Percentiles rank a stretch among this genome's conserved stretches.
These are phyloP conservation scores for Yponomeuta evonymella DNA, from an alignment of 2,888 invertebrate genomes.

Conservation along the genomic window DNA sequence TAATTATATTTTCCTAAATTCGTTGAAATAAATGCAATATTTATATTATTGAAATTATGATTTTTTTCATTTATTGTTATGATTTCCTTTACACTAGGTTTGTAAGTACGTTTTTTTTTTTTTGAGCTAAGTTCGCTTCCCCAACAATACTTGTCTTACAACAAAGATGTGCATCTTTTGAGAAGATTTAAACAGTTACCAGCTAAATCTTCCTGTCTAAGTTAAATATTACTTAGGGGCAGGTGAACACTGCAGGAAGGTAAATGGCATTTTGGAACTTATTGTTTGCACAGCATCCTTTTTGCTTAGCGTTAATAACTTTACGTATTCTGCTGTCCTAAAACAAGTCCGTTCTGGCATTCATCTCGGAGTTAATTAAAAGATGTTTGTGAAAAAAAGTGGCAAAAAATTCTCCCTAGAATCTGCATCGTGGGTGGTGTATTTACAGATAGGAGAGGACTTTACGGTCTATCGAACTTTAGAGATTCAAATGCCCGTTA, in stretches of 20 bases:
- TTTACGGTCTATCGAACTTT: slow-evolving; percentile 4
- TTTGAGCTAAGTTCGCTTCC: not conserved
- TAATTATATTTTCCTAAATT: slow-evolving; percentile 74
- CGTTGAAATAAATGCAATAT: slow-evolving; percentile 77
- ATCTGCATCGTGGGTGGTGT: slow-evolving; percentile 51
- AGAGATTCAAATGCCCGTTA: not conserved
- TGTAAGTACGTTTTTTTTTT: slow-evolving; percentile 34
- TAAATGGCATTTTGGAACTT: slow-evolving; percentile 27
- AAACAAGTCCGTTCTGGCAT: slow-evolving; percentile 42
- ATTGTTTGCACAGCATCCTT: slow-evolving; percentile 31
- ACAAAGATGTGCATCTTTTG: slow-evolving; percentile 23
- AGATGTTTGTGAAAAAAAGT: not conserved
- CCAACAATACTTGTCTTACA: not conserved
- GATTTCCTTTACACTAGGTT: slow-evolving; percentile 59
- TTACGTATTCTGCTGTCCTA: slow-evolving; percentile 37
- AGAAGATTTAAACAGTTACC: slow-evolving; percentile 30
- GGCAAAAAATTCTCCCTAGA: not conserved
- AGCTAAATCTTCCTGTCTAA: slow-evolving; percentile 31
- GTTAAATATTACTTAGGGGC: slow-evolving; percentile 41
- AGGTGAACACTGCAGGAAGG: slow-evolving; percentile 46
- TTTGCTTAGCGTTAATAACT: slow-evolving; percentile 28
- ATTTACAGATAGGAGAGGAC: slow-evolving; percentile 19
- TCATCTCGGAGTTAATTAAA: not conserved
- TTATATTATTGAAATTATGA: slow-evolving; percentile 70
- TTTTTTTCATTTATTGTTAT: slow-evolving; percentile 57